Base-by-base conservation (phyloP, 2,888 invertebrate species). In the Clunio marinus region DNA sequence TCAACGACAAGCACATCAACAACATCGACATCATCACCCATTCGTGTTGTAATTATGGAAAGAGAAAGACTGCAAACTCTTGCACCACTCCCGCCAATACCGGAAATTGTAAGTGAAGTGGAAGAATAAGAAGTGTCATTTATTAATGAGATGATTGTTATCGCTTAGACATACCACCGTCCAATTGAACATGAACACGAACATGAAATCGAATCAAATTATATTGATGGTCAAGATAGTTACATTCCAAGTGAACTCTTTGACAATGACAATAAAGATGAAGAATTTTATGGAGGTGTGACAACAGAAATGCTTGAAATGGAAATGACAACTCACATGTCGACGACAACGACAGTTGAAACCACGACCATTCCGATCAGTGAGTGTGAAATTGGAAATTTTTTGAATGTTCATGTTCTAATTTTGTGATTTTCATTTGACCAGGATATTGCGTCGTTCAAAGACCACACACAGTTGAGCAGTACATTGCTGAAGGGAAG, bases 401-500 rank as follows among this genome's bases (percentile, higher is more conserved):
- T n/a, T n/a, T n/a, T n/a, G n/a, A n/a, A n/a, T n/a, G n/a, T n/a
- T n/a, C n/a, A n/a, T n/a, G n/a, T n/a, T n/a, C n/a, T n/a, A n/a
- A n/a, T n/a, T n/a, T n/a, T 41, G 41, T 15, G 41, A 41, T 41
- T 41, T 41, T 15, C 41, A 41, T 51, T 51, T 51, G 51, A 72
- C 2, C 76, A 89, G 88, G 84, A 77, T 92, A 87, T 75, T 93
- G 93, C 77, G 87, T 90, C 67, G 89, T 91, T 62, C 90, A 91
- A 80, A 87, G 91, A 72, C 88, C 90, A 45, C 88, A 88, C 75
- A 88, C 88, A 74, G 87, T 88, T 71, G 89, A 90, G 77, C 91
- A 93, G 79, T 87, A 88, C 73, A 91, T 93, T 74, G 85, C 88
- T 73, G 91, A 91, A 81, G 92, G 92, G 62, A 89, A 89, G 74